A percentile compares a stretch with the other conserved stretches of the same genome.
These are phyloP conservation scores for Eupeodes luniger DNA, from an alignment of 2,888 invertebrate genomes.

Conservation along the genomic window DNA sequence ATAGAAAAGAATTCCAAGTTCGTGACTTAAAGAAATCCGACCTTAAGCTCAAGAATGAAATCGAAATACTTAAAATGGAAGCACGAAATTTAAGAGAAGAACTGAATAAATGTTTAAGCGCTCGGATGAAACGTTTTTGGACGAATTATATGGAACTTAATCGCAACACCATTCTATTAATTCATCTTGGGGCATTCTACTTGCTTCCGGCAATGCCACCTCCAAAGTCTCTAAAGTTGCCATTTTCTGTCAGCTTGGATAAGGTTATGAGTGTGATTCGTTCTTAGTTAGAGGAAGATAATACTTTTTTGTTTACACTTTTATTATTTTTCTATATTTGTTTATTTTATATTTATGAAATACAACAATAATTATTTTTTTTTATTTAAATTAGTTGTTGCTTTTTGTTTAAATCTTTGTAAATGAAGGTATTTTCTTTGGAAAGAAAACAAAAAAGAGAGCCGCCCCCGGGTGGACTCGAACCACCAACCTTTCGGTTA, in stretches of 20 bases:
- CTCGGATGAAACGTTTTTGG: constrained; percentile 79
- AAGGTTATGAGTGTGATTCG: constrained; percentile 51
- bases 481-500: constrained; percentile 99
- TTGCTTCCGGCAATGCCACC: constrained; percentile 81
- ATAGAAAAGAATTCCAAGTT: constrained; percentile 77
- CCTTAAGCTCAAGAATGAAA: constrained; percentile 76
- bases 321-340: not conserved
- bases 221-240: constrained; percentile 70
- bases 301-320: not conserved
- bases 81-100: constrained; percentile 76
- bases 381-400: not conserved
- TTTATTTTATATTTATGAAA: constrained; percentile 15
- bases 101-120: constrained; percentile 79
- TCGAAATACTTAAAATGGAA: constrained; percentile 70
- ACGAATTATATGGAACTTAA: constrained; percentile 78
- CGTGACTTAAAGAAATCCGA: constrained; percentile 53
- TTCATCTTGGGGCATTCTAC: constrained; percentile 80
- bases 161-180: constrained; percentile 78
- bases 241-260: constrained; percentile 32
- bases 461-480: constrained; percentile 98
- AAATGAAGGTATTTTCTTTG: not conserved
- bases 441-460: not conserved
- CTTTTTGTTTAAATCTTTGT: not conserved
- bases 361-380: not conserved
- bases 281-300: not conserved